Evolutionary conservation across 2,797 vertebrate species (phyloP).

Genomic region (Neoniphon sammara): DNA sequence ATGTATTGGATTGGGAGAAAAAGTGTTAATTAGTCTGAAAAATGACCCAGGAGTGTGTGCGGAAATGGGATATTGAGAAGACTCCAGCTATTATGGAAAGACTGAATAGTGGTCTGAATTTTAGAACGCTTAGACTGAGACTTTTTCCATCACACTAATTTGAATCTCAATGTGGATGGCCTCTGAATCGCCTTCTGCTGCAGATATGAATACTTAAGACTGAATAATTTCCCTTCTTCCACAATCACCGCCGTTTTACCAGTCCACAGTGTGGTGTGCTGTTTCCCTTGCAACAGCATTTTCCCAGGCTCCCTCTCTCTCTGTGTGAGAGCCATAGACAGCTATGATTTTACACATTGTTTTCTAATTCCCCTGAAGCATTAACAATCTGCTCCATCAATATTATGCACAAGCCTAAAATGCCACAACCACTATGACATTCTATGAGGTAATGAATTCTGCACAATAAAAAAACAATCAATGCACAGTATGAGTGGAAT

Average conservation of each 20-base stretch:
- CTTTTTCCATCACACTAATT: slow-evolving; percentile 4
- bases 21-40: slow-evolving; percentile 34
- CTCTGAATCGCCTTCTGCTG: slow-evolving; percentile 39
- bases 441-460: slow-evolving; percentile 5
- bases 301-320: slow-evolving; percentile 11
- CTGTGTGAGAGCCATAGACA: slow-evolving; percentile 5
- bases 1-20: slow-evolving; percentile 25
- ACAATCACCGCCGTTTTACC: slow-evolving; percentile 10
- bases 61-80: slow-evolving; percentile 14
- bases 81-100: not conserved
- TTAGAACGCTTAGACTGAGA: not conserved
- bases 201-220: slow-evolving; percentile 1
- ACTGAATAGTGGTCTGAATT: slow-evolving; percentile 7
- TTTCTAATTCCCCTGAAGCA: slow-evolving; percentile 37
- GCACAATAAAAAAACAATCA: not conserved
- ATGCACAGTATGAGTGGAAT: not conserved
- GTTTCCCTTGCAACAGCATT: slow-evolving; percentile 26
- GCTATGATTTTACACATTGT: slow-evolving; percentile 23
- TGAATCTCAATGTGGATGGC: slow-evolving; percentile 3
- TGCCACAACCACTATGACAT: slow-evolving; percentile 23
- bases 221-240: slow-evolving; percentile 3
- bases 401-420: slow-evolving; percentile 28
- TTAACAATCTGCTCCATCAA: slow-evolving; percentile 44
- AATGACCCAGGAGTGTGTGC: slow-evolving; percentile 38
- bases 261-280: slow-evolving; percentile 1